Evolutionary conservation across 2,113 vertebrate species (phyloP).

Genomic region (Cacatua alba): DNA sequence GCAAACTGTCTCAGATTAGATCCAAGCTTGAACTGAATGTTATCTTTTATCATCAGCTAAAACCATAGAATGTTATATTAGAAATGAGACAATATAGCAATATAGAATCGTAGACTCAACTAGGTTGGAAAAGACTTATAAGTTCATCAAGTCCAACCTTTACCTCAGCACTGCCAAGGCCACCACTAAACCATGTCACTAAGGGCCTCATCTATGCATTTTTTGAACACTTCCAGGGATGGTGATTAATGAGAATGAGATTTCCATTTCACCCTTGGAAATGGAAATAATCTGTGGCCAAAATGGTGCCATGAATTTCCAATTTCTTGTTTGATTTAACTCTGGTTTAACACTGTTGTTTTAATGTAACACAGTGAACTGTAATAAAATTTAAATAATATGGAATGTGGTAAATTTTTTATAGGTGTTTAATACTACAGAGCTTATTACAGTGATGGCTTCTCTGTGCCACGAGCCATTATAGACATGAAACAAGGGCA

Average conservation of each 20-base stretch:
- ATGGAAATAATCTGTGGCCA: neutral
- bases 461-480: neutral
- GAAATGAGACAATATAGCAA: neutral
- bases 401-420: neutral
- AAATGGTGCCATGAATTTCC: neutral
- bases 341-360: neutral
- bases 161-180: neutral
- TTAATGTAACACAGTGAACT: neutral
- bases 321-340: neutral
- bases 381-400: constrained; percentile 1
- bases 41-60: neutral
- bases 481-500: neutral
- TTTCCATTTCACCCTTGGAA: neutral
- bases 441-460: neutral
- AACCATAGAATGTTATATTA: neutral
- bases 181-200: neutral
- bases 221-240: neutral
- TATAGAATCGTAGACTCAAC: neutral
- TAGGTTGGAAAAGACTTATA: neutral
- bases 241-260: neutral
- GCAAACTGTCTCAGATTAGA: neutral
- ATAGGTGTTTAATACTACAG: neutral
- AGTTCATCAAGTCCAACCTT: neutral
- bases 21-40: neutral
- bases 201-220: neutral